Percentiles rank a stretch among this genome's conserved stretches.
Evolutionary conservation across 2,113 vertebrate genomes (phyloP).

Genomic region (Trachemys scripta): DNA sequence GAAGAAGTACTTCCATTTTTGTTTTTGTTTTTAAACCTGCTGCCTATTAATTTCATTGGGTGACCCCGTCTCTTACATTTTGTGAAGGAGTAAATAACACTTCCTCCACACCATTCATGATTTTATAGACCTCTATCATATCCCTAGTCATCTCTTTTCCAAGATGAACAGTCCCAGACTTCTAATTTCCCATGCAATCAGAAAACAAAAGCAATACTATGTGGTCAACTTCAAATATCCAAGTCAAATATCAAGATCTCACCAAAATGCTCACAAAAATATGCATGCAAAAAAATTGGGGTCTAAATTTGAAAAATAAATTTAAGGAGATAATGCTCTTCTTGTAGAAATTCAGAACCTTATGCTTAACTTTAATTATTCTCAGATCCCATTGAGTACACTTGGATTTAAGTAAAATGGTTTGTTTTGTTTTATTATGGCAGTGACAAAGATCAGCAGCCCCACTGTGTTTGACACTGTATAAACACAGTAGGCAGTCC

Average conservation of each 20-base stretch:
- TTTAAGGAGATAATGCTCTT: background rate
- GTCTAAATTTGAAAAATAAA: background rate
- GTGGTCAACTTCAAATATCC: background rate
- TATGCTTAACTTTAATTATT: background rate
- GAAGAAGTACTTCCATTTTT: background rate
- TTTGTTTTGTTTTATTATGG: background rate
- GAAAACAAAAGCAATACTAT: background rate
- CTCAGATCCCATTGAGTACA: background rate
- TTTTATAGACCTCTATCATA: background rate
- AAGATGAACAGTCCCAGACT: background rate
- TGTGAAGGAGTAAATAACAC: background rate
- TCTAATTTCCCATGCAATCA: background rate
- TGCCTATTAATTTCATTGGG: background rate
- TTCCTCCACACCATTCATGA: background rate
- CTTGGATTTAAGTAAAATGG: background rate
- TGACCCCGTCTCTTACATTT: background rate
- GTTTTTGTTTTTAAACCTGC: background rate
- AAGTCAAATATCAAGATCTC: background rate
- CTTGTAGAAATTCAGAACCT: rapidly evolving
- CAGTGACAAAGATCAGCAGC: background rate
- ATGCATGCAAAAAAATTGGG: rapidly evolving
- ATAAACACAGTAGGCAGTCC: background rate
- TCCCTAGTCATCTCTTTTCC: background rate
- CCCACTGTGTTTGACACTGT: rapidly evolving
- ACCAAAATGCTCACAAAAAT: background rate